Evolutionary conservation across 2,888 invertebrate genomes (phyloP), one percentile per base, ranked within the genome.

Genomic region (Elmis aenea): DNA sequence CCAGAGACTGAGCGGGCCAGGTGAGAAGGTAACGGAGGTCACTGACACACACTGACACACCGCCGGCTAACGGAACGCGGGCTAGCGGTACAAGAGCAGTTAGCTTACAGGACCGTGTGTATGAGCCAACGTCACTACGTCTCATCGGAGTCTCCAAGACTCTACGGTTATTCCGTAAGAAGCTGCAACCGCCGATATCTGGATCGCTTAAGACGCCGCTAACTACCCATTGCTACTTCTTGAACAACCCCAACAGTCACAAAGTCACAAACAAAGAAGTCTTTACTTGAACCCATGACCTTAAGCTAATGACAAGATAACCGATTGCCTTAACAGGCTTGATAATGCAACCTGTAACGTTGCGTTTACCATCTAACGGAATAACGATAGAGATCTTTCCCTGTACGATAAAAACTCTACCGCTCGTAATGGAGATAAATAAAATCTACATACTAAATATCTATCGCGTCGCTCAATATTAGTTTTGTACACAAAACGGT

Each of bases 51-150:
- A n/a, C n/a, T 65, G 66, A 65, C 66, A 64, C 59, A 57, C 58
- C 57, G 60, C 53, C 58, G 59, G 54, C 50, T 64, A 64, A 66
- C 65, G 64, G 64, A 58, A 61, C 61, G 58, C 42, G 45, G 42
- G 40, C 49, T 66, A 67, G 65, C 67, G 66, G 67, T 66, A 67
- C 61, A 64, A 65, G 64, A 65, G 61, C 67, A 64, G 67, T 67
- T 67, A 67, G 55, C 59, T 66, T 66, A 64, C 66, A 66, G 67
- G 67, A 67, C 60, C 54, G 61, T 66, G 66, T 62, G 67, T 67
- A 65, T 62, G 58, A 45, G 42, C 40, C 41, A 53, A 51, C 51
- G 51, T 52, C 52, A 52, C 50, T 45, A 44, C 48, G 50, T 50
- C 48, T 48, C 48, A 47, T 43, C 44, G 48, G 50, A 50, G 50